phyloP scores from a whole-genome alignment of 2,888 invertebrate genomes.

The Ophioninae sp. region DNA sequence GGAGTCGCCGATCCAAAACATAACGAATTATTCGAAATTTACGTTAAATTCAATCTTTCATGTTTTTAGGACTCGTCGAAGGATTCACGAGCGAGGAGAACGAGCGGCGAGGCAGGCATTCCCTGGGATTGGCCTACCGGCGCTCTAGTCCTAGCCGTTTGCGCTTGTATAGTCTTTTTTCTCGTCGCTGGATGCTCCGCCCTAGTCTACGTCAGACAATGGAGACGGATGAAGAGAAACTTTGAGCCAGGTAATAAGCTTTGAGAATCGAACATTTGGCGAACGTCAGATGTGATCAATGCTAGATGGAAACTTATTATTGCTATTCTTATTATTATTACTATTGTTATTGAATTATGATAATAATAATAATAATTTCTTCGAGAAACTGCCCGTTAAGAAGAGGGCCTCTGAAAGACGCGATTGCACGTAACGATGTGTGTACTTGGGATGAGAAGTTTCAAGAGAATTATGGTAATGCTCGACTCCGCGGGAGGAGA shows the following conservation, averaged over 20 bases:
- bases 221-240: conserved; percentile 89
- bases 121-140: conserved; percentile 90
- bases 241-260: conserved; percentile 87
- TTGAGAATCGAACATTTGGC: neutral
- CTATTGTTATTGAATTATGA: neutral
- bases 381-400: neutral
- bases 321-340: neutral
- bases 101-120: conserved; percentile 78
- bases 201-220: conserved; percentile 89
- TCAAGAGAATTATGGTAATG: neutral
- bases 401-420: neutral
- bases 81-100: conserved; percentile 68
- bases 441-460: neutral
- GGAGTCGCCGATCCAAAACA: no score
- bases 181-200: conserved; percentile 89
- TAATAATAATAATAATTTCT: neutral
- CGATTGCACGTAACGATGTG: neutral
- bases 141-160: conserved; percentile 87
- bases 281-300: neutral
- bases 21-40: neutral
- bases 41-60: neutral
- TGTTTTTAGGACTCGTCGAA: conserved; percentile 60
- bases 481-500: neutral
- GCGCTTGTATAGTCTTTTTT: conserved; percentile 91
- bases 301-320: neutral